These are phyloP conservation scores for Chaetodon auriga DNA, from an alignment of 2,113 vertebrate genomes.

Conservation along the genomic window DNA sequence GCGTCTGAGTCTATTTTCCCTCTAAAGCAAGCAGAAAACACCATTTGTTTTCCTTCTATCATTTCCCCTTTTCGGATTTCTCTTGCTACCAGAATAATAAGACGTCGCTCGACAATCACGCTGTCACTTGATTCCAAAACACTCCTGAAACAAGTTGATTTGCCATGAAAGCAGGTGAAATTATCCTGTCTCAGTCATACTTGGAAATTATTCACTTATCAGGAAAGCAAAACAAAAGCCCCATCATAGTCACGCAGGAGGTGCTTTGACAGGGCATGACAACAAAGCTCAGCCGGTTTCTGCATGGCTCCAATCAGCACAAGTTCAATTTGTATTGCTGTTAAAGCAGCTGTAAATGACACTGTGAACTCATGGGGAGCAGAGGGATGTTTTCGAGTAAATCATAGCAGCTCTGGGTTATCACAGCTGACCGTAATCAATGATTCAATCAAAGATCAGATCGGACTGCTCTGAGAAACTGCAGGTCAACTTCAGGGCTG, in stretches of 20 bases:
- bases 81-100: background rate
- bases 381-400: background rate
- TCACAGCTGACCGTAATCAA: slow-evolving; percentile 7
- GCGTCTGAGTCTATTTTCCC: background rate
- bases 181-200: background rate
- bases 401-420: background rate
- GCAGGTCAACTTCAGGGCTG: background rate
- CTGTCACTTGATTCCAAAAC: background rate
- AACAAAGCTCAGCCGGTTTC: background rate
- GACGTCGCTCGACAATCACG: background rate
- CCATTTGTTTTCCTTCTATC: background rate
- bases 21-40: background rate
- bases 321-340: background rate
- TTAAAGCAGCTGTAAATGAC: background rate
- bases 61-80: background rate
- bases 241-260: background rate
- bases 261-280: background rate
- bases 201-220: background rate
- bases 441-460: slow-evolving; percentile 5
- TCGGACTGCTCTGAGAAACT: slow-evolving; percentile 4
- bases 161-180: background rate
- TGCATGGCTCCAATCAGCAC: background rate
- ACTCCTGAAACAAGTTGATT: background rate
- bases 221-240: background rate
- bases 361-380: background rate